phyloP scores from a whole-genome alignment of 2,888 invertebrate species.

The Macropis europaea region DNA sequence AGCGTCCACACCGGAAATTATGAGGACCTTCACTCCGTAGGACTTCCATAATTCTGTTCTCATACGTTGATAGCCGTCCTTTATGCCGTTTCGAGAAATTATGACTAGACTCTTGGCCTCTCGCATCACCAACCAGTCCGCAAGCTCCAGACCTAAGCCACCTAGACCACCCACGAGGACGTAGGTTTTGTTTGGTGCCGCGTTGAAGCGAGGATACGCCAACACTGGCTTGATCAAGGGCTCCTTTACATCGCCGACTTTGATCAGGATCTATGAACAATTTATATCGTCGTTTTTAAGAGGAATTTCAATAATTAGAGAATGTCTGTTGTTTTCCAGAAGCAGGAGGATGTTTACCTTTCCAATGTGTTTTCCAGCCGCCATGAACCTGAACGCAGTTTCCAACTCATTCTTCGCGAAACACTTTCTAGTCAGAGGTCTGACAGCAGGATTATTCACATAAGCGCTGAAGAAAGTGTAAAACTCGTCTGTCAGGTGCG shows the following conservation, averaged over 20 bases:
- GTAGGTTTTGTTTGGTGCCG: constrained; percentile 81
- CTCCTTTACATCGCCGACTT: constrained; percentile 39
- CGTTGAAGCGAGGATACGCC: constrained; percentile 81
- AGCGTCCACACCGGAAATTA: constrained; percentile 86
- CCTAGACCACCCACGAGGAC: constrained; percentile 91
- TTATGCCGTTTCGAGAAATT: constrained; percentile 89
- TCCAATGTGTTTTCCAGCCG: constrained; percentile 89
- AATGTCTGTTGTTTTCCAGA: too few relatives aligned
- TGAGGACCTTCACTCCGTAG: constrained; percentile 85
- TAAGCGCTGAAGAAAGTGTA: neutral
- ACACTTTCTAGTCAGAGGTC: constrained; percentile 85
- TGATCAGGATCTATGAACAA: constrained; percentile 17
- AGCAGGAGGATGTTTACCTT: constrained; percentile 83
- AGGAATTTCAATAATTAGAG: too few relatives aligned
- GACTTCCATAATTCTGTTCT: constrained; percentile 85
- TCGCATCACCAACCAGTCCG: constrained; percentile 91
- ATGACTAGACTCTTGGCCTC: constrained; percentile 90
- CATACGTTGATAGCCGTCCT: constrained; percentile 90
- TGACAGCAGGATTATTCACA: constrained; percentile 82
- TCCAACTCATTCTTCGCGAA: constrained; percentile 86
- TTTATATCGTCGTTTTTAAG: neutral
- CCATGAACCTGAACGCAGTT: constrained; percentile 85
- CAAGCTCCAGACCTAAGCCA: constrained; percentile 94
- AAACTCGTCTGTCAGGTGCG: accelerated
- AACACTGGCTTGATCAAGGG: constrained; percentile 62